phyloP scores from a whole-genome alignment of 1,140 invertebrate genomes.

The Papilio polytes region DNA sequence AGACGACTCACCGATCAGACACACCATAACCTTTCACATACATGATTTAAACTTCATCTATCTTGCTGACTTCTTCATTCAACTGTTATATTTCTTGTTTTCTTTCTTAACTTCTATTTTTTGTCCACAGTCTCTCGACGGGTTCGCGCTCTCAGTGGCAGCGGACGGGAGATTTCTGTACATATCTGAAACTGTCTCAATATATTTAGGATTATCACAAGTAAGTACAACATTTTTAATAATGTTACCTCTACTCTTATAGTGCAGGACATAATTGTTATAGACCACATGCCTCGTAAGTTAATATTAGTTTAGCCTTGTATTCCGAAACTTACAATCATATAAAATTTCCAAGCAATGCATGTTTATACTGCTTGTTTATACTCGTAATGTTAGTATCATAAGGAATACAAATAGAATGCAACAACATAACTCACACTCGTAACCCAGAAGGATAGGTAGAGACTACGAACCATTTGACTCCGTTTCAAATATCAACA shows the following conservation, averaged over 20 bases:
- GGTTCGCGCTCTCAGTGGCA: constrained; percentile 97
- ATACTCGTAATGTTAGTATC: neutral
- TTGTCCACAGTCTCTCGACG: constrained; percentile 95
- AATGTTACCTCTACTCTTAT: neutral
- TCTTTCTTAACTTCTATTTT: constrained; percentile 41
- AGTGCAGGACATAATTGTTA: neutral
- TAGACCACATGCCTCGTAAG: neutral
- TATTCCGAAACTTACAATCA: neutral
- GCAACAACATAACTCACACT: no score
- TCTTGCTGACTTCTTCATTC: no score
- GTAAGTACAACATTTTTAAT: constrained; percentile 84
- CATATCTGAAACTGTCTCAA: constrained; percentile 99
- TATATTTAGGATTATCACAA: constrained; percentile 99
- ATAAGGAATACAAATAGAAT: no score
- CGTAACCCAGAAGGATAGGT: no score
- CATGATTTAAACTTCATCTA: no score
- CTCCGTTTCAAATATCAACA: neutral
- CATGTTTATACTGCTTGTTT: neutral
- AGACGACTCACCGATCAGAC: no score
- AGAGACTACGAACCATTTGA: no score
- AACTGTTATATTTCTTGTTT: no score
- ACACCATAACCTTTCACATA: neutral
- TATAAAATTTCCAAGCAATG: neutral
- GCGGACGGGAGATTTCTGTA: constrained; percentile 98
- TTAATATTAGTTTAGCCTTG: no score